A percentile compares a stretch with the other conserved stretches of the same genome.
phyloP scores from a whole-genome alignment of 2,888 invertebrate species.

The Poecilus cupreus region DNA sequence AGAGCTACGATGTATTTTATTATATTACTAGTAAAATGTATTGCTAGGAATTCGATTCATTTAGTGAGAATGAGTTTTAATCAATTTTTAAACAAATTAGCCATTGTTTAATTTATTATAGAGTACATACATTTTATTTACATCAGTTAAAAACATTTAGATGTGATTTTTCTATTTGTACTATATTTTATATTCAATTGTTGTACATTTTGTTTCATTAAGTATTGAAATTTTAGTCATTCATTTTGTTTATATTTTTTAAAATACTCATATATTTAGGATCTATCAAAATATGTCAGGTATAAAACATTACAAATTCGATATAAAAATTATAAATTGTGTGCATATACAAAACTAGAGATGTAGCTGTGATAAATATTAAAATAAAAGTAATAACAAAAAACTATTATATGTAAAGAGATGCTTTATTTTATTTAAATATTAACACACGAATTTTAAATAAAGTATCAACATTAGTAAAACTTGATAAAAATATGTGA shows the following conservation, averaged over 20 bases:
- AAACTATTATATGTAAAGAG: background rate
- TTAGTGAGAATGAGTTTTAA: conserved; percentile 18
- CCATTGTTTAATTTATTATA: conserved; percentile 42
- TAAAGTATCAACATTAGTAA: too few relatives aligned
- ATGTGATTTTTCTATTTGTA: too few relatives aligned
- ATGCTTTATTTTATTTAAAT: too few relatives aligned
- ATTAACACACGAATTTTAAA: too few relatives aligned
- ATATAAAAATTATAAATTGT: conserved; percentile 36
- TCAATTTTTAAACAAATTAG: conserved; percentile 38
- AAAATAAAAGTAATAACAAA: conserved; percentile 27
- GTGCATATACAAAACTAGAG: conserved; percentile 54
- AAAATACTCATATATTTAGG: conserved; percentile 43
- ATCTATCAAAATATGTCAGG: conserved; percentile 42
- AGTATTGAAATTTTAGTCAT: conserved; percentile 15
- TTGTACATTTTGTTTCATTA: conserved; percentile 35
- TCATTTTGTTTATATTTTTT: conserved; percentile 37
- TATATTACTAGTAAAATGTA: conserved; percentile 29
- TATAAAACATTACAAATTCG: conserved; percentile 48
- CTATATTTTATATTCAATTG: conserved; percentile 41
- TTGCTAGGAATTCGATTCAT: background rate
- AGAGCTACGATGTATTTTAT: conserved; percentile 36
- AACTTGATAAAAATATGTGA: too few relatives aligned
- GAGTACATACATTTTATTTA: conserved; percentile 20
- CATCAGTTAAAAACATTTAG: conserved; percentile 10
- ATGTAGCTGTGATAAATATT: conserved; percentile 58